Base-by-base conservation (phyloP, 2,888 invertebrate species). In the Petrolisthes manimaculis region DNA sequence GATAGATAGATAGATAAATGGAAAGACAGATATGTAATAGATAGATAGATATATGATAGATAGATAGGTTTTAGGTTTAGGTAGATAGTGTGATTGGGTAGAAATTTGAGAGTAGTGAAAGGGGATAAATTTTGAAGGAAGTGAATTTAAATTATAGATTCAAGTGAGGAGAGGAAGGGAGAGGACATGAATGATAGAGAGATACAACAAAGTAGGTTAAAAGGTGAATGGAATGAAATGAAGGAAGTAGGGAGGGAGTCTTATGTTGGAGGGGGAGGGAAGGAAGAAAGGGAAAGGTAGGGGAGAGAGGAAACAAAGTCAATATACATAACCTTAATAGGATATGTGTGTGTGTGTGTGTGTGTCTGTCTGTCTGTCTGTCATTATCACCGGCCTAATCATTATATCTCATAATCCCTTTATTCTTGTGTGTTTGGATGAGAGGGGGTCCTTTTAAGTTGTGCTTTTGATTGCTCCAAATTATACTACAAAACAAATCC, bases 311-410 rank as follows among this genome's bases (percentile, higher is more conserved):
- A 37, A 61, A 67, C 37, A 37, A 61, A 61, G 21, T 71, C 71
- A 71, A 71, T 71, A 71, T 71, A 71, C 71, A 12, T 71, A 4
- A 21, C 71, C 71, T 71, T 71, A 71, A 71, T 71, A 71, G 71
- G 21, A 71, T 6, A 4, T 14, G 37, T 1, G 37, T 37, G 37
- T 37, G 37, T 37, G 37, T 37, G 37, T 37, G 37, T 37, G 37
- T 37, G 37, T 37, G 37, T 61, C 61, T 61, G 61, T 61, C 61
- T 61, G 61, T 61, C 61, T 18, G 18, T 61, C 61, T 61, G 61
- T 61, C 61, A 18, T 61, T 18, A 61, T 9, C 61, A 61, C 18
- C 61, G 9, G 61, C 18, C 61, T 61, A 61, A 12, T 3, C 61
- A 61, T 61, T 61, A 61, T 61, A 9, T 18, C 12, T 61, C 61